Base-by-base conservation (phyloP, 2,113 vertebrate species). In the Pelecanoides urinatrix region DNA sequence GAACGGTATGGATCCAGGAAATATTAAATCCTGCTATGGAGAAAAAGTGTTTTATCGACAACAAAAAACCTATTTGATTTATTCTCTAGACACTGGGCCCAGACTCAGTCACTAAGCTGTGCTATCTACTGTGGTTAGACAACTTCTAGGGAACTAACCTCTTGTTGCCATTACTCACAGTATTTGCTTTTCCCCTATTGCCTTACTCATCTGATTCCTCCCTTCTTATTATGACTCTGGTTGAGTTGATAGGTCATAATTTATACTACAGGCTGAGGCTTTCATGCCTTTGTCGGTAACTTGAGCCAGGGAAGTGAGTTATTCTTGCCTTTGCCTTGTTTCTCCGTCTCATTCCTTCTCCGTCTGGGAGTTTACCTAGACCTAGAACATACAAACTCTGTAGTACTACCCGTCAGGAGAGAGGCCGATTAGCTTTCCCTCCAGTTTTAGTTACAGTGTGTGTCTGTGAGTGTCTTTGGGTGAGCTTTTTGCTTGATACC, bases 71-170 rank as follows among this genome's bases (percentile, higher is more conserved):
- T 63, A 14, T 62, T 95, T 97, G 96, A 97, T 97, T 97, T 97
- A 97, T 97, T 73, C 73, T 95, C 94, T 97, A 95, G 97, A 97
- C 94, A 16, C 61, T 20, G 73, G 87, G 95, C 96, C 88, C 83
- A 94, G 96, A 88, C 91, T 93, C 90, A 94, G 87, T 49, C 96
- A 66, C 76, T 86, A 61, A 93, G 82, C 85, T 96, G 52, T 83
- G 82, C 96, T 97, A 97, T 97, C 97, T 97, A 92, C 97, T 97
- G 97, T 97, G 97, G 97, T 97, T 78, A 97, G 95, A 97, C 92
- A 89, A 96, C 94, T 97, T 97, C 95, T 89, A 97, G 96, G 95
- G 95, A 97, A 95, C 89, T 90, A 95, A 66, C 95, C 92, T 96
- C 65, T 47, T 94, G 91, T 91, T 96, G 96, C 96, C 87, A 94